Evolutionary conservation across 2,797 vertebrate genomes (phyloP).

Genomic region (Macroramphosus scolopax): DNA sequence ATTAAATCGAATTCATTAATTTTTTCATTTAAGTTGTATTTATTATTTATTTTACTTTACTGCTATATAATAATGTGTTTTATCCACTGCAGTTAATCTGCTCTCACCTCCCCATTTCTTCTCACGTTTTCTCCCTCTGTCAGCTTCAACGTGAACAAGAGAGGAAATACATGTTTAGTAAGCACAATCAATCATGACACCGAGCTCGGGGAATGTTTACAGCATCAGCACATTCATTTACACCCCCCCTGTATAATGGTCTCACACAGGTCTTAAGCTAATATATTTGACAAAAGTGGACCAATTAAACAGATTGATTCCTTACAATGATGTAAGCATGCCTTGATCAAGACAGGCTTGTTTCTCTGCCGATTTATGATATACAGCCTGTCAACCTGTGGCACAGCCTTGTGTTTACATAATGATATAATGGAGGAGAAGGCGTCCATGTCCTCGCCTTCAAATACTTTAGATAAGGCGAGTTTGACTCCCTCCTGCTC

Average conservation of each 20-base stretch:
- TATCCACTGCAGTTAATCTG: slow-evolving; percentile 18
- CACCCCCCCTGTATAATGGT: slow-evolving; percentile 53
- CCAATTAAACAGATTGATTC: slow-evolving; percentile 74
- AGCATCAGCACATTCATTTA: slow-evolving; percentile 53
- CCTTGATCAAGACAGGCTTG: slow-evolving; percentile 59
- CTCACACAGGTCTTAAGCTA: slow-evolving; percentile 56
- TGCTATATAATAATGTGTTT: no score
- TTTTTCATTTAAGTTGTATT: no score
- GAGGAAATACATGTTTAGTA: slow-evolving; percentile 58
- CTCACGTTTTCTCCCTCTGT: slow-evolving; percentile 23
- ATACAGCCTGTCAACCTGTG: slow-evolving; percentile 66
- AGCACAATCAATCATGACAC: slow-evolving; percentile 64
- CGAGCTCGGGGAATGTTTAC: slow-evolving; percentile 50
- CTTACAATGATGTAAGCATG: slow-evolving; percentile 60
- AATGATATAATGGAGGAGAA: slow-evolving; percentile 75
- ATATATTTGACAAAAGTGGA: slow-evolving; percentile 69
- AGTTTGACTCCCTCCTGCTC: slow-evolving; percentile 58
- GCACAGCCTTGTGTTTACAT: slow-evolving; percentile 67
- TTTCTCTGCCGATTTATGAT: slow-evolving; percentile 62
- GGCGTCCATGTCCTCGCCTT: slow-evolving; percentile 68
- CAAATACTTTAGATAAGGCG: slow-evolving; percentile 75
- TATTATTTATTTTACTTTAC: no score
- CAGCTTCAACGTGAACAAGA: slow-evolving; percentile 50
- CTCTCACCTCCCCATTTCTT: slow-evolving; percentile 8
- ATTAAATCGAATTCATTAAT: no score